Percentiles rank a stretch among this genome's conserved stretches.
Conservation (phyloP, 2,888 invertebrate genomes). For the Luperina testacea region DNA sequence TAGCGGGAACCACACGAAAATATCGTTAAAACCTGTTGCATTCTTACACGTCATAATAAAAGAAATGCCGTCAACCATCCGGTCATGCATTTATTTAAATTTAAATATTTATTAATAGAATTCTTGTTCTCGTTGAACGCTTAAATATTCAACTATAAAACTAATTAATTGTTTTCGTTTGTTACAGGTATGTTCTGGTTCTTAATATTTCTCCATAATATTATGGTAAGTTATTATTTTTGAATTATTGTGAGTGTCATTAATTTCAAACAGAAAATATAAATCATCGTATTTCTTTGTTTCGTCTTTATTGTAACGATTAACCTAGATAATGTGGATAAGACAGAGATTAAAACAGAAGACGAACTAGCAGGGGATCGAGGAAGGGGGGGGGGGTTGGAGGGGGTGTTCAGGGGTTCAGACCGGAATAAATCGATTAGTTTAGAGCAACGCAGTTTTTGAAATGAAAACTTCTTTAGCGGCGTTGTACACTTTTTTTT, state of each 20-base stretch:
- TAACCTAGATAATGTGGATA: not conserved
- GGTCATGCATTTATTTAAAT: not conserved
- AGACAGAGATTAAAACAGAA: no score
- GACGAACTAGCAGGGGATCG: no score
- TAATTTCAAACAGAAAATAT: not conserved
- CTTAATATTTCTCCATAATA: not conserved
- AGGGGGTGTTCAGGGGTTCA: no score
- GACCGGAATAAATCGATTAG: no score
- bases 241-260: not conserved
- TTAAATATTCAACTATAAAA: constrained; percentile 33
- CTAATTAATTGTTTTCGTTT: constrained; percentile 54
- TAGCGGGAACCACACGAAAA: not conserved
- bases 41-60: constrained; percentile 21
- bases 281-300: not conserved
- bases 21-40: not conserved
- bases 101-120: constrained; percentile 21
- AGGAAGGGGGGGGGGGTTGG: no score
- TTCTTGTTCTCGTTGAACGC: constrained; percentile 18
- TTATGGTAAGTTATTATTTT: constrained; percentile 50
- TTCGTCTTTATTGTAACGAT: not conserved
- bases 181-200: constrained; percentile 68
- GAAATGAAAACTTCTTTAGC: no score
- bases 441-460: not conserved
- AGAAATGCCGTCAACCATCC: constrained; percentile 5
- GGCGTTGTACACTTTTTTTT: no score